Base-by-base conservation (phyloP, 2,888 invertebrate species). In the Mythimna loreyi region DNA sequence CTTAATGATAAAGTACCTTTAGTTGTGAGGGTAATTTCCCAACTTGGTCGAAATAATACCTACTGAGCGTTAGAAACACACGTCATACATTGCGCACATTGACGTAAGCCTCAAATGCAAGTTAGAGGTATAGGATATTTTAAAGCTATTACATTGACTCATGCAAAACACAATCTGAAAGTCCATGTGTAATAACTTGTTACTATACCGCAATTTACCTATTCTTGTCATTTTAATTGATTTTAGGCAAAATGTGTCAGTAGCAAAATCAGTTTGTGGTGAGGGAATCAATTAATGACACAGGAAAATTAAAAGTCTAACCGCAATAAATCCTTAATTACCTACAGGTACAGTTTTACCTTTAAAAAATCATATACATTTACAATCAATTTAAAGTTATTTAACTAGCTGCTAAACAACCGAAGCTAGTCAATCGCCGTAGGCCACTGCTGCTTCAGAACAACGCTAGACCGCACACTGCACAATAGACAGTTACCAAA, bases 41-140 rank as follows among this genome's bases (percentile, higher is more conserved):
- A 50, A 43, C 23, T 11, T 8, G 2, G 13, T 7, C 28, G 9
- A 53, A 65, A 16, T 52, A 5, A 63, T 45, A 28, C 28, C 6
- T 40, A 19, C 13, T 21, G 19, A 19, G 25, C 47, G 21, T 1
- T 53, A 19, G n/a, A 40, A n/a, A 49, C 6, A 55, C 43, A 75
- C 58, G 43, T 71, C 59, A 60, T 16, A 21, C 23, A 69, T 33
- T 19, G n/a, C 33, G 36, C 33, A 19, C 30, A 52, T 25, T 67
- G 47, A 75, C 30, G 69, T 45, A 47, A 66, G 16, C 30, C 36
- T 30, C 30, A 40, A 56, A 57, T 13, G 49, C 49, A 40, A 40
- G 67, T 65, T 8, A 50, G 21, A 52, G 67, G n/a, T 25, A 2
- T 7, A 52, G 8, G 23, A 30, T 5, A 53, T 4, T 53, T 33